Conservation (phyloP, 2,888 invertebrate genomes). For the Deilephila elpenor region DNA sequence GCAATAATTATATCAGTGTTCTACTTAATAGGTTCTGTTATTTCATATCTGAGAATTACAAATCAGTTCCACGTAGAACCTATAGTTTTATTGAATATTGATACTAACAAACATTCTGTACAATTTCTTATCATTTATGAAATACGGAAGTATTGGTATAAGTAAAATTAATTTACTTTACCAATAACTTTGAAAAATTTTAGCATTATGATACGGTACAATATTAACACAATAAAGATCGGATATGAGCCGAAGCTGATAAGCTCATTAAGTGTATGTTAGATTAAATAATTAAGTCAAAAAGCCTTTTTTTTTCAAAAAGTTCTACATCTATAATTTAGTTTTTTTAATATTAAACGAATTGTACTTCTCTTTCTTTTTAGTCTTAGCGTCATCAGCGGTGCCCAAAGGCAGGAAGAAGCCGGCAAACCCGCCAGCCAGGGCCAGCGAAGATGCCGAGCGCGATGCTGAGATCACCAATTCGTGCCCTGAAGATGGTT, state of each 20-base stretch:
- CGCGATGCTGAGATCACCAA: constrained; percentile 83
- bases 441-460: constrained; percentile 60
- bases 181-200: no score
- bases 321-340: no score
- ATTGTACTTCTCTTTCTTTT: constrained; percentile 31
- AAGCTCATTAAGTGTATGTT: no score
- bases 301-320: no score
- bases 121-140: neutral
- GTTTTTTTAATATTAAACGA: neutral
- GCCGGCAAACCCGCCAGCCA: constrained; percentile 64
- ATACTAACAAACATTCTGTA: neutral
- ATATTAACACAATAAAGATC: no score
- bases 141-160: no score
- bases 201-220: no score
- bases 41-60: constrained; percentile 11
- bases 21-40: neutral
- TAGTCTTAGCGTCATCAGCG: constrained; percentile 73
- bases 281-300: no score
- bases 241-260: no score
- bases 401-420: constrained; percentile 65
- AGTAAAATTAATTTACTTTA: no score
- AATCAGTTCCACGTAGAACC: neutral
- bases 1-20: constrained; percentile 5
- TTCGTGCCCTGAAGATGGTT: constrained; percentile 93
- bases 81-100: neutral